Base-by-base conservation (phyloP, 2,113 vertebrate genomes). In the Eleginops maclovinus region DNA sequence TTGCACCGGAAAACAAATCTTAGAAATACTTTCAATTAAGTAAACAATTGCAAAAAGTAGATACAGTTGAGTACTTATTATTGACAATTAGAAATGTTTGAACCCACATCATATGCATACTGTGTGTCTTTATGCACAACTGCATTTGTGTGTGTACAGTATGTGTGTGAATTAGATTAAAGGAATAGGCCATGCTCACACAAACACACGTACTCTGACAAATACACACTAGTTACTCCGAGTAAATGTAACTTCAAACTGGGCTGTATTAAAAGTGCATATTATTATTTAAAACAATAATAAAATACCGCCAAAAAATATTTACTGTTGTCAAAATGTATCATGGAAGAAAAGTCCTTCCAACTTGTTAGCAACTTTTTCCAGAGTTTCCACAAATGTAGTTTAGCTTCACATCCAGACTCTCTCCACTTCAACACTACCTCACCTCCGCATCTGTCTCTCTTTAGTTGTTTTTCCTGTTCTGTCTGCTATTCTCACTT, bases 401-500 rank as follows among this genome's bases (percentile, higher is more conserved):
- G 7, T 36, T 26, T 11, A 19, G 28, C 46, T 44, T 62, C 12
- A 13, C 3, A 26, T 53, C 51, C 2, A n/a, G 17, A 60, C n/a
- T 63, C 47, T 54, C 50, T 17, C 36, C 40, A 58, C 61, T 36
- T 43, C 43, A 69, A 26, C 61, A 56, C 71, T 13, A 43, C 56
- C 61, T 70, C 55, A 40, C 58, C 40, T 72, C 65, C 58, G 16
- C 21, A 3, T 56, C 49, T 40, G 15, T 64, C 40, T 51, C 1
- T 43, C 19, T 51, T 12, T 11, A 24, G 16, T 2, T 72, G 41
- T 77, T 22, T 72, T 61, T 69, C 68, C 51, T 40, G 11, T 22
- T 68, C 24, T 26, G 22, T 36, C 68, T 55, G 59, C 74, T 7
- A 3, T 24, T 53, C 66, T 81, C 49, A 31, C 60, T 54, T 24